Evolutionary conservation across 2,888 invertebrate genomes (phyloP).

Genomic region (Drosophila nr. perissopoda): DNA sequence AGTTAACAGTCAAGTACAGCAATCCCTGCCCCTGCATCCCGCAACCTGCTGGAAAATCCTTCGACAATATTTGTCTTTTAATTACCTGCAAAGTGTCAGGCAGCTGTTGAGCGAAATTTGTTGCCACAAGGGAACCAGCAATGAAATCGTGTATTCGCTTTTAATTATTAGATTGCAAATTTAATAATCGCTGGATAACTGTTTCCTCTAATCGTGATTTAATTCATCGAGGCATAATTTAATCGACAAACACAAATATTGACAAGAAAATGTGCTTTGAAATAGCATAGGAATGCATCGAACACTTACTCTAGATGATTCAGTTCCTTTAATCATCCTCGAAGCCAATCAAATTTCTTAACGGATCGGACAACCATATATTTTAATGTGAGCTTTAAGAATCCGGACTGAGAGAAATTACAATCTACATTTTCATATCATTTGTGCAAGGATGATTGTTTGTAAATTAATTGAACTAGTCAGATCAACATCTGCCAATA

Average conservation of each 20-base stretch:
- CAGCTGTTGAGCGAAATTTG: slow-evolving; percentile 61
- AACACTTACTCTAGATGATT: not conserved
- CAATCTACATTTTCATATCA: not conserved
- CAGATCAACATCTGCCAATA: not conserved
- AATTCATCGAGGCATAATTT: not conserved
- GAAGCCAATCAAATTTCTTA: not conserved
- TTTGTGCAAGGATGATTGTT: not conserved
- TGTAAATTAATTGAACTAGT: not conserved
- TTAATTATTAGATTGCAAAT: slow-evolving; percentile 50
- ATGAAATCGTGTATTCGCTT: slow-evolving; percentile 28
- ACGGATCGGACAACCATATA: not conserved
- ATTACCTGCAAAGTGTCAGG: slow-evolving; percentile 70
- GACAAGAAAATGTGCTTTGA: not conserved
- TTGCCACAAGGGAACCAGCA: slow-evolving; percentile 35
- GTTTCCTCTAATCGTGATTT: slow-evolving; percentile 1
- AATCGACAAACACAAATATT: not conserved
- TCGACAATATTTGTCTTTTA: slow-evolving; percentile 68
- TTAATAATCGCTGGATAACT: slow-evolving; percentile 18
- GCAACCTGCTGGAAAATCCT: slow-evolving; percentile 32
- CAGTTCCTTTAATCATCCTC: not conserved
- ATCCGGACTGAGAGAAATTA: not conserved
- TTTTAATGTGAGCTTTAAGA: not conserved
- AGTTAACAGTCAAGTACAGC: slow-evolving; percentile 43
- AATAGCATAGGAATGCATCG: not conserved
- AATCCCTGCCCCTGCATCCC: too few relatives aligned